Evolutionary conservation across 2,888 invertebrate species (phyloP).

Genomic region (Drosophila anomelani): DNA sequence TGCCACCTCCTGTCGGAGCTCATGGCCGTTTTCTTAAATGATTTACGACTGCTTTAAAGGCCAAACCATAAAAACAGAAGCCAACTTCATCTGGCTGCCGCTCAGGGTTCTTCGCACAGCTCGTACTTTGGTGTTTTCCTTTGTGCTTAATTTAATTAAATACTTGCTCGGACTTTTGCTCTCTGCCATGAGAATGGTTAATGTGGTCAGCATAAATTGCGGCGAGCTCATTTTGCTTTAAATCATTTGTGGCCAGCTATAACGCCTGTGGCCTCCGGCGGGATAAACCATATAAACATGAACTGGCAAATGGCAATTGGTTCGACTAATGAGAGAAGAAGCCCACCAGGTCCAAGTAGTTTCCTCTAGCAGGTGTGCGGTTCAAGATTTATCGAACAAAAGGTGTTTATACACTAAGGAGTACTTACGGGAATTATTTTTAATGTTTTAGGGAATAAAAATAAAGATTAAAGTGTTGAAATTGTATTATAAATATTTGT

Average conservation of each 20-base stretch:
- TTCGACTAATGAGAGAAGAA: slow-evolving; percentile 51
- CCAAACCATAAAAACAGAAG: slow-evolving; percentile 65
- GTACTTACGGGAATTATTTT: neutral
- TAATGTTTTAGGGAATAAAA: neutral
- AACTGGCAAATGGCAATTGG: slow-evolving; percentile 54
- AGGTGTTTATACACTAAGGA: slow-evolving; percentile 21
- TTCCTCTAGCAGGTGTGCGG: slow-evolving; percentile 29
- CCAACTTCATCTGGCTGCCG: slow-evolving; percentile 41
- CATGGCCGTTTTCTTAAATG: slow-evolving; percentile 65
- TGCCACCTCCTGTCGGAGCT: slow-evolving; percentile 19
- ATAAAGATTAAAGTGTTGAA: no score
- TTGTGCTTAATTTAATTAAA: slow-evolving; percentile 77
- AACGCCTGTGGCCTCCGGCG: slow-evolving; percentile 37
- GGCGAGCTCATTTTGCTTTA: slow-evolving; percentile 72
- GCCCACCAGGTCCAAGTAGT: slow-evolving; percentile 1
- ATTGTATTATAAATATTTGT: no score
- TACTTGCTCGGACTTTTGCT: slow-evolving; percentile 58
- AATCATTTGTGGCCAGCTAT: slow-evolving; percentile 57
- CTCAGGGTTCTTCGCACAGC: slow-evolving; percentile 10
- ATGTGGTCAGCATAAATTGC: slow-evolving; percentile 76
- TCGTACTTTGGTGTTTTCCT: slow-evolving; percentile 39
- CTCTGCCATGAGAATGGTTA: slow-evolving; percentile 60
- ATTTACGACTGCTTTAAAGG: slow-evolving; percentile 71
- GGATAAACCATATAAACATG: slow-evolving; percentile 45
- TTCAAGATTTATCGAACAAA: slow-evolving; percentile 28